phyloP scores from a whole-genome alignment of 2,113 vertebrate species.

The Hystrix cristata region DNA sequence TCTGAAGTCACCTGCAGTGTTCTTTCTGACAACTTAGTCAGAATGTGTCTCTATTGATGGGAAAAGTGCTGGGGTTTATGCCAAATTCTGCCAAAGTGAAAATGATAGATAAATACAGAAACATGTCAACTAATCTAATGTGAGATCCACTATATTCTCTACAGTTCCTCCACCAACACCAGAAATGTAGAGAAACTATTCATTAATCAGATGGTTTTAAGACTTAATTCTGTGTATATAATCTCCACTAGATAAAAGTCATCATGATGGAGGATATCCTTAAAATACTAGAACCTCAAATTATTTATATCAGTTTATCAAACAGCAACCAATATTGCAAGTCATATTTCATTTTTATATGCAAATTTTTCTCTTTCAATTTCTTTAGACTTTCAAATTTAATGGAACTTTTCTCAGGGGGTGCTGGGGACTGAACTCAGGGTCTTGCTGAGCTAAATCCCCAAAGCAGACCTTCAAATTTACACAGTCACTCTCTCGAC shows the following conservation, averaged over 20 bases:
- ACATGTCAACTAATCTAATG: not conserved
- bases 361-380: not conserved
- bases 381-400: not conserved
- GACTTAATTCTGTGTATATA: not conserved
- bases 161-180: not conserved
- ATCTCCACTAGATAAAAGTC: not conserved
- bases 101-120: not conserved
- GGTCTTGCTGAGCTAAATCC: too few relatives aligned
- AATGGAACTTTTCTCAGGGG: too few relatives aligned
- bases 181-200: not conserved
- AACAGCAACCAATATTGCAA: not conserved
- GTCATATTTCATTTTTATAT: not conserved
- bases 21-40: not conserved
- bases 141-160: not conserved
- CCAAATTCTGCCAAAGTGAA: not conserved
- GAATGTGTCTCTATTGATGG: not conserved
- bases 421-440: too few relatives aligned
- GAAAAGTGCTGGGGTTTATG: not conserved
- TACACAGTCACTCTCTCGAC: not conserved
- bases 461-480: not conserved
- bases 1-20: not conserved
- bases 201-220: not conserved
- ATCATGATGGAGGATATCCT: not conserved
- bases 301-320: not conserved
- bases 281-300: not conserved